Base-by-base conservation (phyloP, 92 coral and sea anemone species). In the Epizoanthus ramosus region DNA sequence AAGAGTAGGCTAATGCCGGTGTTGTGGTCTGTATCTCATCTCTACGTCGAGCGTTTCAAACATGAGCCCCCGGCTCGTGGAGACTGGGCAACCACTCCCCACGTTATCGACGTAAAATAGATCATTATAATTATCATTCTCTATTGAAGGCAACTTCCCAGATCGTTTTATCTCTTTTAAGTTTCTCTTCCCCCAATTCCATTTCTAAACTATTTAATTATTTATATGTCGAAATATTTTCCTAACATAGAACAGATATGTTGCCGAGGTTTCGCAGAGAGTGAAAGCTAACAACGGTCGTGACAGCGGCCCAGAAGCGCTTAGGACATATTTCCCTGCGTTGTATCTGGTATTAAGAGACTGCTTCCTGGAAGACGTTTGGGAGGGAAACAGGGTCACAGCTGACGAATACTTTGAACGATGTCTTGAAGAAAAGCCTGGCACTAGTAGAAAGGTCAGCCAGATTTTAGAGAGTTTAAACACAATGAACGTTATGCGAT, bases 281-380 rank as follows among this genome's bases (percentile, higher is more conserved):
- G 52, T 77, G n/a, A 77, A 63, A 18, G 71, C 59, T 43, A n/a
- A 60, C 53, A 43, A 35, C 43, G 61, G 37, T 22, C 39, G 71
- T 0, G 70, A 77, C 7, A 13, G 59, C 9, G 71, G n/a, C 4
- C 82, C 71, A 1, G 82, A 60, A 37, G 57, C 57, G 15, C 82
- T 77, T 70, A 61, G 61, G 66, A 21, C 82, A 8, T 61, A 60
- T 39, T 59, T 59, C 23, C 82, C 82, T 2, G 71, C 35, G 52
- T 61, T 77, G 14, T 77, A 77, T 43, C 58, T 77, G 66, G 82
- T 77, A 9, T 41, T 77, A 21, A 68, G 82, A 41, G 82, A 77
- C 28, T 41, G 13, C 47, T 77, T 31, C 50, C n/a, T 77, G 8
- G 41, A 77, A 47, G 57, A 39, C 25, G 70, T 77, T 60, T 64